A percentile compares a stretch with the other conserved stretches of the same genome.
phyloP scores from a whole-genome alignment of 2,888 invertebrate species.

The Drosophila multiciliata region DNA sequence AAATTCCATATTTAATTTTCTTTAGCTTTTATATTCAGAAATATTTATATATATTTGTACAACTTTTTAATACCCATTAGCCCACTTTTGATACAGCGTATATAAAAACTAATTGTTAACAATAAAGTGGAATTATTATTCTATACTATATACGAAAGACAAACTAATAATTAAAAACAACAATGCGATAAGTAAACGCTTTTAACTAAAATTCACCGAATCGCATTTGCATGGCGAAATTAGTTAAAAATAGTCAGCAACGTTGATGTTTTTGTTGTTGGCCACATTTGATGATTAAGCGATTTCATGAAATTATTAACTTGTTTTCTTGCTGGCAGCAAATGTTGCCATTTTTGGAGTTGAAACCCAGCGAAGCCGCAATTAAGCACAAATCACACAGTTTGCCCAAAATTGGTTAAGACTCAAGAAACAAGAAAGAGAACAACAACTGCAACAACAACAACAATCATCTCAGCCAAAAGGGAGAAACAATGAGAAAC shows the following conservation, averaged over 20 bases:
- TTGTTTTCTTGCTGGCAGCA: slow-evolving; percentile 67
- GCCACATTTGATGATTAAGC: slow-evolving; percentile 69
- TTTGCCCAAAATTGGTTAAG: slow-evolving; percentile 60
- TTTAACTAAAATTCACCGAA: slow-evolving; percentile 6
- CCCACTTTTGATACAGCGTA: background rate
- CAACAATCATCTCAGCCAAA: too few species aligned
- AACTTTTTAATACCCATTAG: background rate
- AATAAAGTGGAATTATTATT: background rate
- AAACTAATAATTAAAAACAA: background rate
- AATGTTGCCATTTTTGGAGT: slow-evolving; percentile 67
- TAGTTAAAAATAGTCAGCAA: slow-evolving; percentile 60
- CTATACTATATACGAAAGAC: background rate
- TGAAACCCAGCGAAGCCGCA: slow-evolving; percentile 63
- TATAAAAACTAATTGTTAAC: background rate
- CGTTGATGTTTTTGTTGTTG: slow-evolving; percentile 35
- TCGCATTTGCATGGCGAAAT: slow-evolving; percentile 44
- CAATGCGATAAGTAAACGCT: background rate
- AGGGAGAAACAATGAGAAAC: slow-evolving; percentile 42
- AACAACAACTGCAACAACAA: slow-evolving; percentile 40
- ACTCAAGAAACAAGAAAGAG: slow-evolving; percentile 41
- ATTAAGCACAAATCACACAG: slow-evolving; percentile 66
- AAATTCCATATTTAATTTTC: background rate
- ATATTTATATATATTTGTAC: background rate
- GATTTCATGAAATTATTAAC: slow-evolving; percentile 69
- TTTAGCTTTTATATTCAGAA: too few species aligned